Conservation (phyloP, 2,113 vertebrate genomes). For the Progne subis region DNA sequence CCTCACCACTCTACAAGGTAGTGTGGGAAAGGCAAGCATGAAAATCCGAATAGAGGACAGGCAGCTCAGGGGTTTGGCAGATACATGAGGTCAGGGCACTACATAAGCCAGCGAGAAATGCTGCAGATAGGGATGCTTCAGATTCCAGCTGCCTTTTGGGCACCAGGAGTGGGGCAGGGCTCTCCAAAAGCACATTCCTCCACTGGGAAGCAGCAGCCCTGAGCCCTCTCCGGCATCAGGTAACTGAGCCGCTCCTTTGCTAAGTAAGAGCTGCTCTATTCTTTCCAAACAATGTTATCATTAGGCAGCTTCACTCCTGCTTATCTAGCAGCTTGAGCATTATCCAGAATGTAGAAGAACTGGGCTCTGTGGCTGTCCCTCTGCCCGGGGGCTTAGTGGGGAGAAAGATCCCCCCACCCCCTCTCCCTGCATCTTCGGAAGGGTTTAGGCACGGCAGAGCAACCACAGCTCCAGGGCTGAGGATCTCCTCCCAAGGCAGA, state of each 20-base stretch:
- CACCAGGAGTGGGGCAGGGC: neutral
- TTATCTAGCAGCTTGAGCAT: slow-evolving; percentile 40
- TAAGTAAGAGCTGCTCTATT: slow-evolving; percentile 21
- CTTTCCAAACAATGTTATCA: slow-evolving; percentile 63
- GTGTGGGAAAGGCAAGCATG: neutral
- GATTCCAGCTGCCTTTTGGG: slow-evolving; percentile 37
- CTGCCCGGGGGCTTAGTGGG: neutral
- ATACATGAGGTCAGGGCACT: neutral
- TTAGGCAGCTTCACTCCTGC: neutral
- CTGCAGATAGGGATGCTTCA: slow-evolving; percentile 24
- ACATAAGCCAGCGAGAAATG: neutral
- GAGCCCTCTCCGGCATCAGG: neutral
- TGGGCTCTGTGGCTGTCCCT: neutral
- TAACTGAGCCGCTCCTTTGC: slow-evolving; percentile 6
- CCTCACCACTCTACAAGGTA: fast-evolving
- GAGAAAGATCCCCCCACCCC: neutral
- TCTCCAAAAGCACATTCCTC: slow-evolving; percentile 45
- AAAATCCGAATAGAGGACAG: neutral
- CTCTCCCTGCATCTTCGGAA: neutral
- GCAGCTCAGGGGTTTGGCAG: neutral
- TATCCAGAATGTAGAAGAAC: slow-evolving; percentile 53
- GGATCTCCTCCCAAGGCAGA: neutral
- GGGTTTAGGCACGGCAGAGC: neutral
- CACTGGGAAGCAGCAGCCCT: neutral
- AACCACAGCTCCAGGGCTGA: neutral